Evolutionary conservation across 2,797 vertebrate species (phyloP).

Genomic region (Cuculus canorus): DNA sequence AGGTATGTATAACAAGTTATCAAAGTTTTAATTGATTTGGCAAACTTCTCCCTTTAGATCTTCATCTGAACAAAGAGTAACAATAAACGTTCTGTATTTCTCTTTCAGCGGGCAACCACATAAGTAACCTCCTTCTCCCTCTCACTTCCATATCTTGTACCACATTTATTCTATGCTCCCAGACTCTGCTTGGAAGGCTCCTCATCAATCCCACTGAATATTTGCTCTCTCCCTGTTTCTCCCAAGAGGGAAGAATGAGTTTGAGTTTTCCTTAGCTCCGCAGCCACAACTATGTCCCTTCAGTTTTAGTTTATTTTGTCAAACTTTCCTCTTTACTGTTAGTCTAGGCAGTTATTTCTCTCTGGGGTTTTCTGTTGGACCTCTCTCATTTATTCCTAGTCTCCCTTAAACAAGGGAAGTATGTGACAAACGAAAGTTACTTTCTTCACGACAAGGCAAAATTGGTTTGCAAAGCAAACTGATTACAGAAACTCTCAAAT

Average conservation of each 20-base stretch:
- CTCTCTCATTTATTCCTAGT: neutral
- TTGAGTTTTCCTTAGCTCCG: slow-evolving; percentile 7
- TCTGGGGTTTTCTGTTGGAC: neutral
- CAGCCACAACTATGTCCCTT: neutral
- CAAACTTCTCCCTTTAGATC: neutral
- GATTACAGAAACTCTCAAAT: neutral
- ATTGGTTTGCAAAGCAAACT: neutral
- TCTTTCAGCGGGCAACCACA: neutral
- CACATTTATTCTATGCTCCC: neutral
- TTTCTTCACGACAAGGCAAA: neutral
- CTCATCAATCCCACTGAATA: neutral
- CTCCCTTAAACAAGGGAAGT: neutral
- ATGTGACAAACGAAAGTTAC: slow-evolving; percentile 6
- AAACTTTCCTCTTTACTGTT: neutral
- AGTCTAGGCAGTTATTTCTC: neutral
- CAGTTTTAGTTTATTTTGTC: neutral
- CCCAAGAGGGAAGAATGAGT: neutral
- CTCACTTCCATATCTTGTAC: neutral
- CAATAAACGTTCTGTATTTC: neutral
- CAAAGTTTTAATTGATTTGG: neutral
- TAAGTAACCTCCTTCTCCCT: neutral
- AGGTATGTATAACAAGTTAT: neutral
- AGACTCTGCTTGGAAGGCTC: neutral
- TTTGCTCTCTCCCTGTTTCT: neutral
- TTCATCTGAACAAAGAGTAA: neutral